These are phyloP conservation scores for Deroplatys truncata DNA, from an alignment of 2,888 invertebrate genomes.

Conservation along the genomic window DNA sequence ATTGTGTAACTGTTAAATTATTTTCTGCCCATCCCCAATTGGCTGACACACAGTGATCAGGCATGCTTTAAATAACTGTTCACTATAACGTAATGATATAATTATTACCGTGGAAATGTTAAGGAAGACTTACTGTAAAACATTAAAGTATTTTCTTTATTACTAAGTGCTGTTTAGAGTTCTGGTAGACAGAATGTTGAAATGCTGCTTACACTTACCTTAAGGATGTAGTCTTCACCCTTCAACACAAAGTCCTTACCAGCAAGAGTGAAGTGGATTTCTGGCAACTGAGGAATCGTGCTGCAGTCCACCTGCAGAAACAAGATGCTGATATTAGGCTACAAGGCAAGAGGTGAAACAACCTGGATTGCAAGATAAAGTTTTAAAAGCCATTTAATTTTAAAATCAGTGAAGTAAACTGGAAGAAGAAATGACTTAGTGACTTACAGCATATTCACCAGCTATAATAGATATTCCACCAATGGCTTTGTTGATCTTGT, in stretches of 20 bases:
- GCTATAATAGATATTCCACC: conserved; percentile 77
- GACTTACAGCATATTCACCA: conserved; percentile 64
- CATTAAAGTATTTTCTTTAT: no score
- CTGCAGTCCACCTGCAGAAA: conserved; percentile 65
- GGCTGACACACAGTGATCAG: no score
- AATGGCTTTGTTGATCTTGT: conserved; percentile 72
- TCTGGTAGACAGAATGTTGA: no score
- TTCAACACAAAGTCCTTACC: conserved; percentile 73
- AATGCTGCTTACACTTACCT: conserved; percentile 51
- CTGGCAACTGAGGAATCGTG: conserved; percentile 72
- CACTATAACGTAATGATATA: no score
- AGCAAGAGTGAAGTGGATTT: conserved; percentile 69
- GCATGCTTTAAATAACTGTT: no score
- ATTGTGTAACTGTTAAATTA: no score
- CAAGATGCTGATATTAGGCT: background rate
- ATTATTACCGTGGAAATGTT: no score
- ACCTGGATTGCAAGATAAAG: background rate
- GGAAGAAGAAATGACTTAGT: background rate
- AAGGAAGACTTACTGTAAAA: no score
- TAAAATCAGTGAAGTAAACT: background rate
- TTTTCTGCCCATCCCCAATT: no score
- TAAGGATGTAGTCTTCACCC: conserved; percentile 82
- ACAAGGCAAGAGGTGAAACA: background rate
- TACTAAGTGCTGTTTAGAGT: no score
- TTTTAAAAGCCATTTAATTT: background rate